Conservation (phyloP, 2,888 invertebrate species). For the Ligdia adustata region DNA sequence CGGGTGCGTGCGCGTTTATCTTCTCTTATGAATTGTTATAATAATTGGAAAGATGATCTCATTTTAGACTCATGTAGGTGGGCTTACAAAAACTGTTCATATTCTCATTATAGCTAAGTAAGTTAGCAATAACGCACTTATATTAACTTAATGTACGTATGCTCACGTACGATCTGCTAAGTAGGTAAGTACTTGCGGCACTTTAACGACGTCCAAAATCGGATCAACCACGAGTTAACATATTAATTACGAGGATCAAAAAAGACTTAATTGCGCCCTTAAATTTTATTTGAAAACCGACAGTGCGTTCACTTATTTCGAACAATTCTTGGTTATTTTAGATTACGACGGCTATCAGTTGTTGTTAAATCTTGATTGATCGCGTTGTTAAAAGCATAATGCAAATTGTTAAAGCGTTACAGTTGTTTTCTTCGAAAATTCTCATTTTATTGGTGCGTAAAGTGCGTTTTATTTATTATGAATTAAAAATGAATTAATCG, state of each 20-base stretch:
- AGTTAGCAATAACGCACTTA: background rate
- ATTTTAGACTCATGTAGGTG: slow-evolving; percentile 47
- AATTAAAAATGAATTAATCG: slow-evolving; percentile 59
- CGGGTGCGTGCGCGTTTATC: slow-evolving; percentile 45
- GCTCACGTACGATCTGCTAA: background rate
- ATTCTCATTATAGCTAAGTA: background rate
- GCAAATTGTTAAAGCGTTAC: slow-evolving; percentile 53
- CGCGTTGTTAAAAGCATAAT: slow-evolving; percentile 62
- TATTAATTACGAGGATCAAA: slow-evolving; percentile 73
- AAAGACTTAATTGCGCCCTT: slow-evolving; percentile 73
- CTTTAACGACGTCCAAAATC: slow-evolving; percentile 64
- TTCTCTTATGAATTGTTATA: slow-evolving; percentile 47
- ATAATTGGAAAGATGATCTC: slow-evolving; percentile 42
- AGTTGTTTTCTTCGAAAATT: slow-evolving; percentile 57
- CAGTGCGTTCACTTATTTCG: slow-evolving; percentile 54
- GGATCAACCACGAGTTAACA: slow-evolving; percentile 57
- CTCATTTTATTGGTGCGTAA: slow-evolving; percentile 67
- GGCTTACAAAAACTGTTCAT: slow-evolving; percentile 42
- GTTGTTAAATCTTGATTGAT: slow-evolving; percentile 62
- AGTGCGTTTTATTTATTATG: slow-evolving; percentile 69
- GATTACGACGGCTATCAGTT: slow-evolving; percentile 49
- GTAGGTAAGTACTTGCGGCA: slow-evolving; percentile 50
- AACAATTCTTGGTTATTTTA: slow-evolving; percentile 36
- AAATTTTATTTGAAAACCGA: slow-evolving; percentile 77
- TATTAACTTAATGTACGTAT: slow-evolving; percentile 37